Conservation (phyloP, 1,140 invertebrate genomes). For the Drosophila santomea region DNA sequence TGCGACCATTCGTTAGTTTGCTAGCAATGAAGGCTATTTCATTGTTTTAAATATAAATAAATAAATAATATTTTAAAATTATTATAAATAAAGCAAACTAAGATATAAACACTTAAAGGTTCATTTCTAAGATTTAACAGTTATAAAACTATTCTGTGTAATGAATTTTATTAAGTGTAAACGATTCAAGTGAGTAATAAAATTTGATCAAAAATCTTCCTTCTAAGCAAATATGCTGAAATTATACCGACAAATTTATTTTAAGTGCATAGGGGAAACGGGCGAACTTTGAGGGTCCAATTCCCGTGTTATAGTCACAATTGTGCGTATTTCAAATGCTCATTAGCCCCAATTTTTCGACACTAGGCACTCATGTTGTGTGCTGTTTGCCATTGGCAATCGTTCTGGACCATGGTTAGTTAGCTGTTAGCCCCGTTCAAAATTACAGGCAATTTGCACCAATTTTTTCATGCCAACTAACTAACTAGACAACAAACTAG, state of each 20-base stretch:
- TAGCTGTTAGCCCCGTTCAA: conserved; percentile 32
- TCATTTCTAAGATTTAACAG: no score
- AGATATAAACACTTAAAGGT: no score
- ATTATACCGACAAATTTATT: background rate
- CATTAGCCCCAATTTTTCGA: conserved; percentile 75
- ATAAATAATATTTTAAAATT: no score
- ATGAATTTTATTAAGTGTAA: no score
- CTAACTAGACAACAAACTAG: conserved; percentile 51
- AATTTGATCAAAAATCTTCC: no score
- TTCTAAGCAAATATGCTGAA: no score
- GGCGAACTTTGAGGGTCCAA: conserved; percentile 14
- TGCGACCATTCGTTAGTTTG: no score
- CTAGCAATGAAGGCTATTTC: no score
- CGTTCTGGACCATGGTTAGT: conserved; percentile 51
- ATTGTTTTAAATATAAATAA: no score
- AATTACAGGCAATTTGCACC: conserved; percentile 45
- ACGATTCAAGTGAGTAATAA: no score
- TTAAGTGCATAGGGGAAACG: background rate
- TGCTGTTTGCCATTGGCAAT: conserved; percentile 69
- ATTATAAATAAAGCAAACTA: no score
- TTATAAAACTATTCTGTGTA: no score
- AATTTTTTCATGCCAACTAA: conserved; percentile 59
- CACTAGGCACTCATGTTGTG: conserved; percentile 52
- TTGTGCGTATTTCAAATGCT: conserved; percentile 79
- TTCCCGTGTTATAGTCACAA: conserved; percentile 67